Percentiles rank a stretch among this genome's conserved stretches.
phyloP scores from a whole-genome alignment of 2,113 vertebrate species.

The Emydura subglobosa region DNA sequence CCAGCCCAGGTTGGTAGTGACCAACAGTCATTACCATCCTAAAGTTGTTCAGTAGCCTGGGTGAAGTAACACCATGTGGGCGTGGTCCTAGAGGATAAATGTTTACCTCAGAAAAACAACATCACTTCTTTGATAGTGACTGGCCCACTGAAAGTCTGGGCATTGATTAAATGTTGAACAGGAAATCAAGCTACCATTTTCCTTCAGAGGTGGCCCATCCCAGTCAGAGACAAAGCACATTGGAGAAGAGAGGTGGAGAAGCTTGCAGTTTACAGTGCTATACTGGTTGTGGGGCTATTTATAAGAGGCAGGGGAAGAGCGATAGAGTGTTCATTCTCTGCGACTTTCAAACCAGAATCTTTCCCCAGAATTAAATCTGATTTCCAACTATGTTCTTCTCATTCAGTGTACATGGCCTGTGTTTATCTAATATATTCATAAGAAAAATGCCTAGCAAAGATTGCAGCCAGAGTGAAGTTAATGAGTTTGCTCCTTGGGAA shows the following conservation, averaged over 20 bases:
- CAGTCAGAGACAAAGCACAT: not conserved
- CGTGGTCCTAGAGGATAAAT: not conserved
- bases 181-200: not conserved
- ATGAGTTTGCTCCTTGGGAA: accelerated
- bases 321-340: not conserved
- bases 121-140: not conserved
- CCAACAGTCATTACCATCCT: not conserved
- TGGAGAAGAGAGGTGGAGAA: not conserved
- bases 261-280: not conserved
- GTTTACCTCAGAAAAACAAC: not conserved
- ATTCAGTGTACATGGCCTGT: not conserved
- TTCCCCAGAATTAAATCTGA: not conserved
- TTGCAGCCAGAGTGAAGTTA: not conserved
- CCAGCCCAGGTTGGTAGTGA: not conserved
- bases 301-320: not conserved
- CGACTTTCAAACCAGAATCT: not conserved
- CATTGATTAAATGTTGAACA: not conserved
- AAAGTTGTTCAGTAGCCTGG: not conserved
- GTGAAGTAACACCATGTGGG: not conserved
- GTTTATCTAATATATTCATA: not conserved
- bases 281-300: not conserved
- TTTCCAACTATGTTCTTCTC: not conserved
- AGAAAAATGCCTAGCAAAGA: not conserved
- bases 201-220: not conserved
- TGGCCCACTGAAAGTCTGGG: not conserved